Evolutionary conservation across 2,888 invertebrate species (phyloP).

Genomic region (Lasioglossum lativentre): DNA sequence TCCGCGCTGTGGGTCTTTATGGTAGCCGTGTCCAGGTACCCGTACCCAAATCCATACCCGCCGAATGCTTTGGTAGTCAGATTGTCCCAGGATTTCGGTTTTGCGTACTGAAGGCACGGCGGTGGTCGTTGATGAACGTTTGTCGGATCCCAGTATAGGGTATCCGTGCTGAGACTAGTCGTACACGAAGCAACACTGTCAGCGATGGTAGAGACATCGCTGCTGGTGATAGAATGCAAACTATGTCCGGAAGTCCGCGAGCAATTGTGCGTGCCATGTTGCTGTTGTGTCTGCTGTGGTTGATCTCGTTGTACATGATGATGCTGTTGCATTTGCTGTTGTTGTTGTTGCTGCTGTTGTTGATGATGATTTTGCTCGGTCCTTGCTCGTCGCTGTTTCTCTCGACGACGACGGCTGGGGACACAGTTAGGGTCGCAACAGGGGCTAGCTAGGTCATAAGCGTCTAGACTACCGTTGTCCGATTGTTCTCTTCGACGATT

Average conservation of each 20-base stretch:
- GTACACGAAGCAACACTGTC: slow-evolving; percentile 92
- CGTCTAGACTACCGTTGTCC: slow-evolving; percentile 91
- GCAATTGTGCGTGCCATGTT: slow-evolving; percentile 76
- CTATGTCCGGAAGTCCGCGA: slow-evolving; percentile 85
- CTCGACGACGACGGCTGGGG: slow-evolving; percentile 87
- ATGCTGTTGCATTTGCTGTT: slow-evolving; percentile 58
- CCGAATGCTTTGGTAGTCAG: slow-evolving; percentile 94
- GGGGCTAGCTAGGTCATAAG: slow-evolving; percentile 94
- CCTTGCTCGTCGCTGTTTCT: slow-evolving; percentile 85
- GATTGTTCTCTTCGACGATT: slow-evolving; percentile 77
- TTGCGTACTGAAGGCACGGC: slow-evolving; percentile 85
- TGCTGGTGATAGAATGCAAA: slow-evolving; percentile 93
- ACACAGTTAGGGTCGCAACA: slow-evolving; percentile 95
- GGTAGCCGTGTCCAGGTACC: slow-evolving; percentile 90
- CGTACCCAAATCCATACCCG: slow-evolving; percentile 95
- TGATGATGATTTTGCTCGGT: slow-evolving; percentile 80
- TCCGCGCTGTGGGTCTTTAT: slow-evolving; percentile 84
- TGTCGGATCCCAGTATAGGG: slow-evolving; percentile 91
- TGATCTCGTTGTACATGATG: slow-evolving; percentile 65
- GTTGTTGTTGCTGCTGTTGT: slow-evolving; percentile 70
- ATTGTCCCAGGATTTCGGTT: slow-evolving; percentile 96
- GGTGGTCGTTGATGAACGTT: slow-evolving; percentile 84
- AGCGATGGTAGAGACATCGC: slow-evolving; percentile 89
- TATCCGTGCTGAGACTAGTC: slow-evolving; percentile 94
- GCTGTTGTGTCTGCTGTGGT: slow-evolving; percentile 66